Evolutionary conservation across 2,113 vertebrate species (phyloP), one percentile per base, ranked within the genome.

Genomic region (Silurus glanis): DNA sequence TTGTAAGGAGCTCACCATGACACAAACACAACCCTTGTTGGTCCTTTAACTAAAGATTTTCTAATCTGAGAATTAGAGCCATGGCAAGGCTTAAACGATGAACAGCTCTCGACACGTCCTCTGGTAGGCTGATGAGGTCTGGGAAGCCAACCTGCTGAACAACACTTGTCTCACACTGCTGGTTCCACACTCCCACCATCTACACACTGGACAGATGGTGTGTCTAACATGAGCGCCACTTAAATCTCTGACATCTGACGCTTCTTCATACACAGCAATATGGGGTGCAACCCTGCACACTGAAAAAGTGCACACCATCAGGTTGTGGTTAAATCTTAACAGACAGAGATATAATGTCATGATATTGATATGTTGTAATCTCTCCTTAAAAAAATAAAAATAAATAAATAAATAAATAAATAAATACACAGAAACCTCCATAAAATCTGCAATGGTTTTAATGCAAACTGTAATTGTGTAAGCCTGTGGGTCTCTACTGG

Each of bases 101-200:
- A 88, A 86, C 64, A 53, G 55, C 75, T 87, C 76, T 64, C 66
- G 23, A 69, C 23, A 71, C 66, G 58, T 83, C 80, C 51, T 85
- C 85, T 78, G 71, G 86, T 14, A 69, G 87, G 53, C 71, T 81
- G 76, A 84, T 81, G 86, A 89, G 45, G 74, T 53, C 78, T 83
- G 61, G 53, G 83, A 53, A 59, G 37, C 59, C 51, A 81, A 76
- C 71, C 76, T 83, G 69, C 86, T 84, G 89, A 83, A 84, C 71
- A 87, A 85, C 82, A 72, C 90, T 83, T 28, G 86, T 89, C 86
- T 87, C 47, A 69, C 83, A 59, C 84, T 53, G 85, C 74, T 88
- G 85, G 51, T 78, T 80, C 53, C 37, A 21, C 25, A 71, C 75
- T 82, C 53, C 82, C 28, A 47, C 49, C 83, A 74, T 79, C 62